Evolutionary conservation across 2,797 vertebrate genomes (phyloP), one percentile per base, ranked within the genome.

Genomic region (Limosa lapponica): DNA sequence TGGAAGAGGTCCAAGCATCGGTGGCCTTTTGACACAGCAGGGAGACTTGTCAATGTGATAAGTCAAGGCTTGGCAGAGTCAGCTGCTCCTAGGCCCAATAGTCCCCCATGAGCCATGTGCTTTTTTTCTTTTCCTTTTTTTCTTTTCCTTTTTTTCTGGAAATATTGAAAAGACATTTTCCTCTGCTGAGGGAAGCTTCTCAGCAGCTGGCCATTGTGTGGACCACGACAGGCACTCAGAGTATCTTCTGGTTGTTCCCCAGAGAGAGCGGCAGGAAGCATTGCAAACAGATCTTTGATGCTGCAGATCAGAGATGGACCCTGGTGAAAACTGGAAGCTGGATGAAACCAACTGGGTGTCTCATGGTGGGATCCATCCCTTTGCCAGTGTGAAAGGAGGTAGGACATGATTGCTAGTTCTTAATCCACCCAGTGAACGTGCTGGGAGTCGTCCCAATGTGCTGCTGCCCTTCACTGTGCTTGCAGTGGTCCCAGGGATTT

Each of bases 281-380:
- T 84, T 93, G 70, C 62, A 44, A 87, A 44, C 84, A 92, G 88
- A 59, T 82, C 81, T 93, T 94, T 90, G 96, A 91, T 93, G 89
- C 92, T 93, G 73, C 17, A 46, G 55, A 77, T 82, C 90, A 95
- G 97, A 74, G 79, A 98, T 98, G 98, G 98, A 98, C 62, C 94
- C 97, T 69, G 73, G 64, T 91, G 98, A 98, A 82, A 97, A 94
- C 87, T 98, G 98, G 98, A 95, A 97, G 79, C 94, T 98, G 95
- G 98, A 98, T 75, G 98, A 98, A 89, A 97, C 95, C 96, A 94
- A 93, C 91, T 98, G 98, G 98, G 62, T 98, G 89, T 82, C 97
- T 54, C 97, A 90, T 48, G 84, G 96, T 87, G 98, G 97, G 89
- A 95, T 97, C 58, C 97, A 97, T 91, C 96, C 97, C 39, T 97